Percentiles rank a stretch among this genome's conserved stretches.
Evolutionary conservation across 2,797 vertebrate species (phyloP).

Genomic region (Protosalanx chinensis): DNA sequence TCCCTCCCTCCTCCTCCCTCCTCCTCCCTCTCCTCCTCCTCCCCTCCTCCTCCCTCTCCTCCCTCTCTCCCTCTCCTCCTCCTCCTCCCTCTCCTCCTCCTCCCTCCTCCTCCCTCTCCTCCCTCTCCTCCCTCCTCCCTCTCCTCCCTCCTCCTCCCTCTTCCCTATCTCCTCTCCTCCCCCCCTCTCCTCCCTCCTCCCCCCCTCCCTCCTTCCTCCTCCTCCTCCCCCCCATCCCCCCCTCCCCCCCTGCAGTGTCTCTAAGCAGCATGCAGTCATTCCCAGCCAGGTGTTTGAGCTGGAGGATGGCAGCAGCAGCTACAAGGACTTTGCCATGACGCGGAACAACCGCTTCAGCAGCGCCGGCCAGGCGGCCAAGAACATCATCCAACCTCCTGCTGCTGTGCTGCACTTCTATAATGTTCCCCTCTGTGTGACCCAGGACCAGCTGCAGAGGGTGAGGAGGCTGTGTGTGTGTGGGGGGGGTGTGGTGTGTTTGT

Average conservation of each 20-base stretch:
- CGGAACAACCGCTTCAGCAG: slow-evolving; percentile 97
- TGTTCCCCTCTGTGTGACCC: slow-evolving; percentile 86
- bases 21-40: no score
- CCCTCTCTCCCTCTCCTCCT: no score
- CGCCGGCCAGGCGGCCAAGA: slow-evolving; percentile 95
- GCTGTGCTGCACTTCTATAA: slow-evolving; percentile 97
- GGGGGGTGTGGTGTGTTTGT: not conserved
- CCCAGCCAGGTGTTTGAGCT: slow-evolving; percentile 75
- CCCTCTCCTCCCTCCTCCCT: slow-evolving; percentile 51
- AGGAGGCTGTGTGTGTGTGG: not conserved
- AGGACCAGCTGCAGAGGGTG: slow-evolving; percentile 89
- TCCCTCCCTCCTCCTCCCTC: not conserved
- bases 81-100: not conserved
- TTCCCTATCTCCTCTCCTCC: no score
- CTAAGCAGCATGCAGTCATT: slow-evolving; percentile 94
- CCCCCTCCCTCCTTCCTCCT: not conserved
- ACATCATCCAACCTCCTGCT: slow-evolving; percentile 96
- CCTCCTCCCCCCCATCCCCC: not conserved
- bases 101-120: not conserved
- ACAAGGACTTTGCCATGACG: slow-evolving; percentile 97
- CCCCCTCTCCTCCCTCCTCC: no score
- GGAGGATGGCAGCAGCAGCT: slow-evolving; percentile 78
- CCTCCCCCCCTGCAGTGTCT: slow-evolving; percentile 76
- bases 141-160: not conserved
- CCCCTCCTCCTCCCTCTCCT: no score